Evolutionary conservation across 2,113 vertebrate genomes (phyloP).

Genomic region (Haplochromis burtoni): DNA sequence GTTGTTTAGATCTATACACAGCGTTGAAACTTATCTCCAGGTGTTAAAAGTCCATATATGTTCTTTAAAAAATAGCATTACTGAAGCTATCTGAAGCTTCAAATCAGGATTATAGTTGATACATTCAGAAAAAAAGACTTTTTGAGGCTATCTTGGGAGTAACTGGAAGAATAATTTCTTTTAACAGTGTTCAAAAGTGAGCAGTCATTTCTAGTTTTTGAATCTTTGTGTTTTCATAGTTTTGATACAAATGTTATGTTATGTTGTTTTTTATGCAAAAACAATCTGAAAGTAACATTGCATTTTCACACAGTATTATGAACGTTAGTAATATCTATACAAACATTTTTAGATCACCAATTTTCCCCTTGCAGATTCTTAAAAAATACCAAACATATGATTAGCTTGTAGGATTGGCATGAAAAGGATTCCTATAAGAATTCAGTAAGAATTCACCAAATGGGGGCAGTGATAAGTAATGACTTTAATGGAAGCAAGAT

Average conservation of each 20-base stretch:
- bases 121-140: neutral
- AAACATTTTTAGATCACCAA: neutral
- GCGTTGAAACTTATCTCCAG: neutral
- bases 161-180: neutral
- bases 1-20: neutral
- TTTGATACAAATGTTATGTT: neutral
- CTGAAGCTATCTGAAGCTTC: neutral
- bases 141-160: neutral
- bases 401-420: neutral
- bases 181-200: neutral
- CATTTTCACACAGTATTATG: neutral
- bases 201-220: neutral
- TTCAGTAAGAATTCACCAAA: neutral
- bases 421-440: neutral
- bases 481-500: slow-evolving; percentile 19
- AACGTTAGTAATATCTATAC: neutral
- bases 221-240: neutral
- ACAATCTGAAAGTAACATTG: neutral
- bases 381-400: neutral
- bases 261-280: neutral
- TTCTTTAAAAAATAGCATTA: neutral
- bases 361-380: neutral
- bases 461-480: neutral
- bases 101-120: neutral
- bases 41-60: neutral